Evolutionary conservation across 2,888 invertebrate genomes (phyloP).

Genomic region (Rapana venosa): DNA sequence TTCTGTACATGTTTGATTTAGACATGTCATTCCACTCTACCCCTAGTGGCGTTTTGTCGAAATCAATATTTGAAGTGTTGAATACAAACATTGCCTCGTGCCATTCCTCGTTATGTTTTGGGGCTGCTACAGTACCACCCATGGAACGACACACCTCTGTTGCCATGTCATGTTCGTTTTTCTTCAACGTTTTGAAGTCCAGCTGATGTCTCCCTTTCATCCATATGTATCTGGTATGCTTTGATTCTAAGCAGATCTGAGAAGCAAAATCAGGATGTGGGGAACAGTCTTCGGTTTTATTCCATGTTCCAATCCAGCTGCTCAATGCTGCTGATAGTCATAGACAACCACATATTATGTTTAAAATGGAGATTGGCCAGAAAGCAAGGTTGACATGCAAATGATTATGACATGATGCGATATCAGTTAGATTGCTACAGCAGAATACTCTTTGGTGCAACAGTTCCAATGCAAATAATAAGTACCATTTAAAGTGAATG

Average conservation of each 20-base stretch:
- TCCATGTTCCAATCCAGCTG: too few relatives aligned
- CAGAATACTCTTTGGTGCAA: too few relatives aligned
- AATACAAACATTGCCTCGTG: background rate
- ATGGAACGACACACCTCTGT: background rate
- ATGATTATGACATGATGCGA: too few relatives aligned
- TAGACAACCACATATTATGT: too few relatives aligned
- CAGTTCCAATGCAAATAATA: too few relatives aligned
- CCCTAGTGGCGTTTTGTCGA: background rate
- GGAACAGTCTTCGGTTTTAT: slow-evolving; percentile 16
- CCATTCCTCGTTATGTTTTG: background rate
- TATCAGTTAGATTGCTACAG: too few relatives aligned
- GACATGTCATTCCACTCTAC: background rate
- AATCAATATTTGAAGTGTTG: background rate
- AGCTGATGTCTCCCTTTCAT: background rate
- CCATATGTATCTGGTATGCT: background rate
- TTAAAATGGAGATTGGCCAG: too few relatives aligned
- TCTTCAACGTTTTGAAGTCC: background rate
- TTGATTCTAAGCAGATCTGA: background rate
- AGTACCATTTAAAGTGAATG: too few relatives aligned
- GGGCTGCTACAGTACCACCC: background rate
- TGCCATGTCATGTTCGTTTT: background rate
- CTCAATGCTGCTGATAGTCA: too few relatives aligned
- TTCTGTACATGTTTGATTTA: background rate
- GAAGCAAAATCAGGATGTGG: too few relatives aligned
- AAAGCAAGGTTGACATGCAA: too few relatives aligned